These are phyloP conservation scores for Drosophila quadrilineata DNA, from an alignment of 1,140 invertebrate genomes.

Conservation along the genomic window DNA sequence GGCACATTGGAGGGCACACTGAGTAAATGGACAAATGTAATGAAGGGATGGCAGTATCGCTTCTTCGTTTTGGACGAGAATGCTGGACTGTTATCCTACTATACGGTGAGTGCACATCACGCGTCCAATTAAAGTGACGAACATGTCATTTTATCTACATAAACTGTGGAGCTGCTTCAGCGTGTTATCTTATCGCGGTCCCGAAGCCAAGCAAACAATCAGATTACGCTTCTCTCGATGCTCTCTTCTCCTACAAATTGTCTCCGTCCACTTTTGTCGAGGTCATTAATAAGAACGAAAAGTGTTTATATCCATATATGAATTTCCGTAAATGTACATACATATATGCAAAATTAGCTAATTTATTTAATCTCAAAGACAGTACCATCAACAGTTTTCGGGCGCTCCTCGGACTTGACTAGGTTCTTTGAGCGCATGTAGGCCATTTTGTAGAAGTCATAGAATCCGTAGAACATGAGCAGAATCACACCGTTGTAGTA, in stretches of 20 bases:
- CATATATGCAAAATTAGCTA: neutral
- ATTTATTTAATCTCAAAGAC: conserved; percentile 17
- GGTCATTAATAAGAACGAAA: too few relatives aligned
- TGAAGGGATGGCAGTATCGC: conserved; percentile 99
- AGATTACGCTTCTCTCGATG: conserved; percentile 1
- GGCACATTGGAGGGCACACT: conserved; percentile 97
- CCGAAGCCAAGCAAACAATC: neutral
- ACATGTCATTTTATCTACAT: conserved; percentile 25
- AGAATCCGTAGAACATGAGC: conserved; percentile 87
- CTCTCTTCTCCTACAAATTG: too few relatives aligned
- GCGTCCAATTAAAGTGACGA: conserved; percentile 2
- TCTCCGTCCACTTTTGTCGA: too few relatives aligned
- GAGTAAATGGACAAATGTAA: conserved; percentile 99
- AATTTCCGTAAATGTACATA: neutral
- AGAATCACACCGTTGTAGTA: conserved; percentile 84
- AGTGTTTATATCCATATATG: neutral
- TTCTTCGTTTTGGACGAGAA: conserved; percentile 99
- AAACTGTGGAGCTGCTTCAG: conserved; percentile 5
- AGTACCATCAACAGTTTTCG: neutral
- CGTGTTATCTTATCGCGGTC: conserved; percentile 45
- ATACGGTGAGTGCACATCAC: conserved; percentile 89
- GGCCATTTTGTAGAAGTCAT: conserved; percentile 85
- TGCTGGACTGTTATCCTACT: conserved; percentile 96
- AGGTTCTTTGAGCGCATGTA: conserved; percentile 80
- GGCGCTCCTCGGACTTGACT: conserved; percentile 7